Evolutionary conservation across 2,113 vertebrate genomes (phyloP).

Genomic region (Alethe castanea): DNA sequence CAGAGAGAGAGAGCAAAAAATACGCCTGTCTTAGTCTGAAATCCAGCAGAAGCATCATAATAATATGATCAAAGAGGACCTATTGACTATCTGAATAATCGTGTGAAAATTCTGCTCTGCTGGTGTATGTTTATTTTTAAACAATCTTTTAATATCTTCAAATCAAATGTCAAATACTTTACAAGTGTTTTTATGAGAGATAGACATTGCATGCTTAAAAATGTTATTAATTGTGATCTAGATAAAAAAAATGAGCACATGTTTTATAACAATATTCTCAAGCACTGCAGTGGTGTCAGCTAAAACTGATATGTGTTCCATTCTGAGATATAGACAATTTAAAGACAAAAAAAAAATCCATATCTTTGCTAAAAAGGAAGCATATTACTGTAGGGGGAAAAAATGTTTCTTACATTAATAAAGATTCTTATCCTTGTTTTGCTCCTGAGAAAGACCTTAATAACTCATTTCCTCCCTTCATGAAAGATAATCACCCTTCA

Average conservation of each 20-base stretch:
- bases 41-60: conserved; percentile 62
- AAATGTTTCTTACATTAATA: conserved; percentile 56
- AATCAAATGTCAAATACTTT: conserved; percentile 66
- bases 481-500: conserved; percentile 76
- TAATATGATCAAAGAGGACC: conserved; percentile 65
- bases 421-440: conserved; percentile 66
- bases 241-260: conserved; percentile 63
- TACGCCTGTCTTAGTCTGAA: conserved; percentile 54
- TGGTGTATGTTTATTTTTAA: conserved; percentile 56
- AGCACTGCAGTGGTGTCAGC: conserved; percentile 7
- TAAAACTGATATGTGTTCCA: conserved; percentile 32
- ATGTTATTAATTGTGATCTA: conserved; percentile 55
- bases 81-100: conserved; percentile 59
- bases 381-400: conserved; percentile 32
- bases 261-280: conserved; percentile 35
- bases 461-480: conserved; percentile 68
- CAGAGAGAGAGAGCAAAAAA: background rate
- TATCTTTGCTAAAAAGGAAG: conserved; percentile 58
- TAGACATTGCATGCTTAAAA: conserved; percentile 50
- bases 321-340: conserved; percentile 44
- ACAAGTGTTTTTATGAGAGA: conserved; percentile 45
- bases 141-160: conserved; percentile 59
- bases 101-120: conserved; percentile 50
- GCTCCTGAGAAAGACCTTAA: conserved; percentile 67
- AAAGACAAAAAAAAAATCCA: conserved; percentile 29